A percentile compares a stretch with the other conserved stretches of the same genome.
Evolutionary conservation across 2,113 vertebrate species (phyloP).

Genomic region (Cichladusa arquata): DNA sequence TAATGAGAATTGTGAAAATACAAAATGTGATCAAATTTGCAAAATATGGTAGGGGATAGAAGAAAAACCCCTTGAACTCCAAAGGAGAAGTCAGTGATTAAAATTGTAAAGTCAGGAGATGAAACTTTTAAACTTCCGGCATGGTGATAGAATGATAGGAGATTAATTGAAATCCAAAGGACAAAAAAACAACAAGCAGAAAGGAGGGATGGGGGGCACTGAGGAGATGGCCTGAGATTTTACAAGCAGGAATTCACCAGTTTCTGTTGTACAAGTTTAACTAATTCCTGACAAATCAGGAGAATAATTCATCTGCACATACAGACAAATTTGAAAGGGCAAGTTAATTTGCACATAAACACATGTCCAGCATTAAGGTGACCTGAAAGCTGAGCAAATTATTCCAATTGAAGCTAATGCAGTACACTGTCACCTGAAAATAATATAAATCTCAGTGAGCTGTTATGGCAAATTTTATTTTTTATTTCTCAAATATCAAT

Average conservation of each 20-base stretch:
- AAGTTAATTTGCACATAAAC: background rate
- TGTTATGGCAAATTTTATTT: background rate
- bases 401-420: background rate
- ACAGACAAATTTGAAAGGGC: background rate
- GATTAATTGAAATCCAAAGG: background rate
- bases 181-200: background rate
- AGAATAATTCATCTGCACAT: background rate
- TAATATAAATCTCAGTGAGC: background rate
- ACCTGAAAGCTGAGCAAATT: background rate
- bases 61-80: background rate
- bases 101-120: background rate
- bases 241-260: background rate
- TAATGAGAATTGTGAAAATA: background rate
- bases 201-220: background rate
- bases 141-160: background rate
- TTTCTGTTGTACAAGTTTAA: background rate
- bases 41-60: fast-evolving
- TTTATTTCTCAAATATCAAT: background rate
- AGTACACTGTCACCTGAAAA: background rate
- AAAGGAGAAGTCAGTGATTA: background rate
- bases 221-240: background rate
- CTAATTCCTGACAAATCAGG: background rate
- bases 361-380: background rate
- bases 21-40: background rate
- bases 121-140: background rate